Evolutionary conservation across 2,113 vertebrate genomes (phyloP).

Genomic region (Leptodactylus fuscus): DNA sequence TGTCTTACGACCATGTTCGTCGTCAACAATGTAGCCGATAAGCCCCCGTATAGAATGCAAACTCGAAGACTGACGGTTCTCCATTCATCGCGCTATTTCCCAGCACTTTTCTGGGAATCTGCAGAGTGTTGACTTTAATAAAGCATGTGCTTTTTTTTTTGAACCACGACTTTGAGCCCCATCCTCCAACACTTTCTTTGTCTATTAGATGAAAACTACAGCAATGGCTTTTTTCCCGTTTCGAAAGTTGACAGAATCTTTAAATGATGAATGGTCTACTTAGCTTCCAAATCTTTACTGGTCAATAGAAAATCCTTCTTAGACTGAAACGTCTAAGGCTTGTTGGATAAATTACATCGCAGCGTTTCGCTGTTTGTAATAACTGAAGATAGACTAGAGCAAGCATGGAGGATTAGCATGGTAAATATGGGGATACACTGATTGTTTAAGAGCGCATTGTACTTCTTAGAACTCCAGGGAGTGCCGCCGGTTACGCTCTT

Average conservation of each 20-base stretch:
- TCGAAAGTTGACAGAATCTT: conserved; percentile 39
- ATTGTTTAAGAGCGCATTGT: not conserved
- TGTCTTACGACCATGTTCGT: too few relatives aligned
- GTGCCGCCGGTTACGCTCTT: not conserved
- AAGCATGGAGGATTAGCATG: not conserved
- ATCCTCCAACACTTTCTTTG: conserved; percentile 13
- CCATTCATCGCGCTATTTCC: not conserved
- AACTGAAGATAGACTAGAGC: not conserved
- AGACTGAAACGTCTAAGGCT: conserved; percentile 22
- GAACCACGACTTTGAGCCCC: not conserved
- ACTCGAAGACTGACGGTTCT: not conserved
- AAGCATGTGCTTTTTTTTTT: not conserved
- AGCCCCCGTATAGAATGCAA: not conserved
- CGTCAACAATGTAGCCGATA: too few relatives aligned
- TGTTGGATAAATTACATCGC: conserved; percentile 25
- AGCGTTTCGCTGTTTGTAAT: conserved; percentile 2
- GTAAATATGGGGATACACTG: not conserved
- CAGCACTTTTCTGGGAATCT: not conserved
- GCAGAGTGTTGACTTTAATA: conserved; percentile 22
- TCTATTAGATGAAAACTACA: conserved; percentile 32
- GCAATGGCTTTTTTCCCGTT: conserved; percentile 23
- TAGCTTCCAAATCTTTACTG: conserved; percentile 42
- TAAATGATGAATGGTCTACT: conserved; percentile 49
- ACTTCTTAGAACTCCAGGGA: conserved; percentile 4
- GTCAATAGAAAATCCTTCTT: conserved; percentile 44